Conservation (phyloP, 2,113 vertebrate genomes). For the Zootoca vivipara region DNA sequence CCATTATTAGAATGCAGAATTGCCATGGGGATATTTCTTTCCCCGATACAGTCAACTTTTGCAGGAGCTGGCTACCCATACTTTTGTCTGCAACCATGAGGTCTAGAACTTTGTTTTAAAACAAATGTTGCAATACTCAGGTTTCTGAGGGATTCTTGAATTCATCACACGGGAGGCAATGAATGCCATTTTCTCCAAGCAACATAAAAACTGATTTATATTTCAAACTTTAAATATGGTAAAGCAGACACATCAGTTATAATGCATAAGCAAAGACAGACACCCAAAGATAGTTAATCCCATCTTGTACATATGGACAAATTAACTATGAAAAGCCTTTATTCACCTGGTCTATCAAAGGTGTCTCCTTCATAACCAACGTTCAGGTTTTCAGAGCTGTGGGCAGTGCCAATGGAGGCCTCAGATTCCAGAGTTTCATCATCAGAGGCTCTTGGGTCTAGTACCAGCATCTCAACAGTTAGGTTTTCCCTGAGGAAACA, state of each 20-base stretch:
- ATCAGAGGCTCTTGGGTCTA: slow-evolving; percentile 95
- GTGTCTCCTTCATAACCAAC: slow-evolving; percentile 87
- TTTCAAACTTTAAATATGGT: background rate
- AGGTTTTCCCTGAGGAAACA: slow-evolving; percentile 87
- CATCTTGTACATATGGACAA: background rate
- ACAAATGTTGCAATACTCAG: background rate
- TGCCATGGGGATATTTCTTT: background rate
- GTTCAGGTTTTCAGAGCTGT: slow-evolving; percentile 95
- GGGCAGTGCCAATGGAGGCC: slow-evolving; percentile 94
- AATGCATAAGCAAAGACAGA: background rate
- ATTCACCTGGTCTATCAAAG: slow-evolving; percentile 85
- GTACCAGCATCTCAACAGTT: slow-evolving; percentile 92
- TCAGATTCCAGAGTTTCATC: slow-evolving; percentile 97
- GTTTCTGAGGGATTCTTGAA: background rate
- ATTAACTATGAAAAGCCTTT: background rate
- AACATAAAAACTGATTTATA: background rate
- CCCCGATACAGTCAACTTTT: background rate
- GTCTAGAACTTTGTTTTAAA: background rate
- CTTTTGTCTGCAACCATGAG: background rate
- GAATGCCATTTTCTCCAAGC: background rate
- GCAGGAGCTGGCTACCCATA: background rate
- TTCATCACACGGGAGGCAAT: background rate
- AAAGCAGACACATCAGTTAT: background rate
- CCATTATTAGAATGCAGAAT: background rate
- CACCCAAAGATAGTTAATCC: background rate